Conservation (phyloP, 1,140 invertebrate genomes). For the Dolichoris vasculosae region DNA sequence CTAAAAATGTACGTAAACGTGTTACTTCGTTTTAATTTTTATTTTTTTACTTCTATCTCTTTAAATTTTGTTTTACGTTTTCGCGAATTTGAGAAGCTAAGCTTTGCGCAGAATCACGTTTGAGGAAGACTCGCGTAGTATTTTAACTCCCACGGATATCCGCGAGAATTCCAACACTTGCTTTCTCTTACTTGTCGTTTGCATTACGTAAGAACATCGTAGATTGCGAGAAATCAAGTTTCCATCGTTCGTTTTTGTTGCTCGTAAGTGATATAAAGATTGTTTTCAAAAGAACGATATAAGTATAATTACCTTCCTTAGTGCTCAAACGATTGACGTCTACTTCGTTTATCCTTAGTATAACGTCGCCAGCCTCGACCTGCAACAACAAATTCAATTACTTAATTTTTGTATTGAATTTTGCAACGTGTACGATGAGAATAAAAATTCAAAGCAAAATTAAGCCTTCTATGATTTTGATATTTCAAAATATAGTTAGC, state of each 20-base stretch:
- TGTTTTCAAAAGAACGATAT: background rate
- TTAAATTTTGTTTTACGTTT: background rate
- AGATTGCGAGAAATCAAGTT: background rate
- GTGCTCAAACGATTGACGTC: conserved; percentile 92
- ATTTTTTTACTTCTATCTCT: background rate
- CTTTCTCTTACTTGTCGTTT: background rate
- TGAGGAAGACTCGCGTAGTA: background rate
- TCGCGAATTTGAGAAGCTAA: background rate
- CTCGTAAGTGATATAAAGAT: background rate
- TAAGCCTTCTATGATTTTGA: background rate
- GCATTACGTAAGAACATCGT: background rate
- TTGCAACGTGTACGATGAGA: background rate
- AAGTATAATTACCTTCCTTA: conserved; percentile 84
- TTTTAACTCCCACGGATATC: conserved; percentile 4
- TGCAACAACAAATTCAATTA: conserved; percentile 74
- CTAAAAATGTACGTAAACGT: background rate
- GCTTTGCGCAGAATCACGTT: background rate
- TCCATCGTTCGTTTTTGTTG: background rate
- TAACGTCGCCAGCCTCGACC: conserved; percentile 94
- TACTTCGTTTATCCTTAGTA: conserved; percentile 93
- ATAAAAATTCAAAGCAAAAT: background rate
- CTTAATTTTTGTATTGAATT: background rate
- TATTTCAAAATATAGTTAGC: background rate
- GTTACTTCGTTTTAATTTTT: background rate
- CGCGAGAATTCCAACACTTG: background rate